Evolutionary conservation across 2,113 vertebrate genomes (phyloP), one percentile per base, ranked within the genome.

Genomic region (Prochilodus magdalenae): DNA sequence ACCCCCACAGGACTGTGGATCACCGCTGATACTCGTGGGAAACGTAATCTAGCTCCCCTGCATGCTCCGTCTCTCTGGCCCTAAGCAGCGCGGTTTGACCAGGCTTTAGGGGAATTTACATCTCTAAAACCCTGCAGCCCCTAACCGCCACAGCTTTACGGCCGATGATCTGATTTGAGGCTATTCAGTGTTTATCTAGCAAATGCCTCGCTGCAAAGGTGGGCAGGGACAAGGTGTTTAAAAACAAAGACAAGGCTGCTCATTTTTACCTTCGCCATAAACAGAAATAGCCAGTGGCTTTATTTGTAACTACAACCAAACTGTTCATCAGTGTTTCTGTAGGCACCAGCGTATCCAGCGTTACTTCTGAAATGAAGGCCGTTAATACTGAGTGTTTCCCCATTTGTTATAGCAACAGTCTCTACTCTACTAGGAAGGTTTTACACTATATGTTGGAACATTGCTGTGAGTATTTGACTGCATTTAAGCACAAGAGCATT

Each of bases 1-100:
- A 81, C 73, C 75, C 66, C 53, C 76, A 70, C 62, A 59, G 59
- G 73, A 86, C 77, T 75, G 62, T 66, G 47, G 55, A 77, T 44
- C 66, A 74, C 65, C 62, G 53, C 80, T 87, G 74, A 89, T 84
- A 87, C 85, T 85, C 86, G 85, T 89, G 87, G 85, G 89, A 88
- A 90, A 86, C 86, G 77, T 85, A 75, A 86, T 86, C 82, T 87
- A 57, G 44, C 51, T 44, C 77, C 75, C 71, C 62, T 80, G 33
- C 72, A 60, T 73, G 84, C 79, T 53, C 40, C 73, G 79, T 75
- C 75, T 83, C 76, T 73, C 26, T 79, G 84, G 74, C 81, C 80
- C 65, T 80, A 62, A 84, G 77, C 75, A 59, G 65, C 70, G 72
- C 79, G 53, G 79, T 83, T 82, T 80, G 79, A 79, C 36, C 77